Evolutionary conservation across 1,140 invertebrate genomes (phyloP).

Genomic region (Meloidogyne floridensis): DNA sequence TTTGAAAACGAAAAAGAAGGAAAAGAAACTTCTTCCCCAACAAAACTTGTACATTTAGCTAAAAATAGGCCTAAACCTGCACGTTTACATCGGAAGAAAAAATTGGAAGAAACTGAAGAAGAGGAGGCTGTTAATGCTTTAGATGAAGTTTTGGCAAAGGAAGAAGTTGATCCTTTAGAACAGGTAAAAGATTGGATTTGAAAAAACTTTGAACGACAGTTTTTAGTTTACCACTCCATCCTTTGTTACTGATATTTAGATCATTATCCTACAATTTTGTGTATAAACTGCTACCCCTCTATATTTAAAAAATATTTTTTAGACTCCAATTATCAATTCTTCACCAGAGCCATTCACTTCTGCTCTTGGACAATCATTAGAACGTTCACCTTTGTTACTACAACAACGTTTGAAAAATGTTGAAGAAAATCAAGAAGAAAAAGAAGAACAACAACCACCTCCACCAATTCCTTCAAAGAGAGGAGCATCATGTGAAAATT

Average conservation of each 20-base stretch:
- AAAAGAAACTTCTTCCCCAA: background rate
- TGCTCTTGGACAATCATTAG: background rate
- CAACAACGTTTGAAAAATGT: background rate
- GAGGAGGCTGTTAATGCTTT: background rate
- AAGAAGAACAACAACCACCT: background rate
- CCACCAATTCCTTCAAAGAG: constrained; percentile 1
- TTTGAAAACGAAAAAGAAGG: background rate
- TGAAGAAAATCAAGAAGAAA: background rate
- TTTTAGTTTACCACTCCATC: too few relatives aligned
- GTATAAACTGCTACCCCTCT: too few relatives aligned
- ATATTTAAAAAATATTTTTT: too few relatives aligned
- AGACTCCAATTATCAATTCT: background rate
- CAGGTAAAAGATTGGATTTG: background rate
- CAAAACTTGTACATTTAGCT: constrained; percentile 33
- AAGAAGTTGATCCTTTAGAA: constrained; percentile 10
- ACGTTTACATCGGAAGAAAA: constrained; percentile 14
- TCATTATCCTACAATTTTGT: too few relatives aligned
- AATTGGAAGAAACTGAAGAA: background rate
- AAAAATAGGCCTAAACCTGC: constrained; percentile 40
- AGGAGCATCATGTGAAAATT: background rate
- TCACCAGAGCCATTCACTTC: background rate
- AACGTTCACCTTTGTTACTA: background rate
- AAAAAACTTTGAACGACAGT: background rate
- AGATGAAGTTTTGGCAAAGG: constrained; percentile 10
- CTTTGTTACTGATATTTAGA: too few relatives aligned